Conservation (phyloP, 1,140 invertebrate genomes). For the Magallana angulata region DNA sequence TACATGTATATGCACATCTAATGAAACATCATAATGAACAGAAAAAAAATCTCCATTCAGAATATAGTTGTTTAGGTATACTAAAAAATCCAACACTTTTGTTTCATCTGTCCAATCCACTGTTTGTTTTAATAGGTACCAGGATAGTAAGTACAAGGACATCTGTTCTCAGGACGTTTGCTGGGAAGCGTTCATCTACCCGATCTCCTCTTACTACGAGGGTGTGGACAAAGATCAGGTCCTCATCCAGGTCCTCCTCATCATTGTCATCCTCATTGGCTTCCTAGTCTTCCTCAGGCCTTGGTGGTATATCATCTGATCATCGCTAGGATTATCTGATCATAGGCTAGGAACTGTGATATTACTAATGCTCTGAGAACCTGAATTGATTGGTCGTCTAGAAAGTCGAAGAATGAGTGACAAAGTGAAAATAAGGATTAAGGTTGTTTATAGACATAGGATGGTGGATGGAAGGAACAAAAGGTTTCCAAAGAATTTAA, state of each 20-base stretch:
- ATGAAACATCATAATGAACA: no score
- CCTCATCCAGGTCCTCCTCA: slow-evolving; percentile 48
- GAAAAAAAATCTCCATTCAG: no score
- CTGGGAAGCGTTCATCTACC: slow-evolving; percentile 68
- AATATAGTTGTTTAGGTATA: no score
- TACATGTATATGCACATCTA: no score
- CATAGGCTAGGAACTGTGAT: not conserved
- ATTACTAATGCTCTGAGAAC: not conserved
- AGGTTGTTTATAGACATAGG: no score
- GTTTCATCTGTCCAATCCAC: no score
- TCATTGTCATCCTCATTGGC: slow-evolving; percentile 50
- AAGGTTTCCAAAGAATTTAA: no score
- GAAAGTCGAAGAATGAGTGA: not conserved
- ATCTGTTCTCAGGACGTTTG: slow-evolving; percentile 66
- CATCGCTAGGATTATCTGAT: not conserved
- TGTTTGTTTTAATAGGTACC: slow-evolving; percentile 7
- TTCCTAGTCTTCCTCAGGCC: slow-evolving; percentile 46
- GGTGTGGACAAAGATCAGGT: slow-evolving; percentile 56
- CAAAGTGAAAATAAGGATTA: no score
- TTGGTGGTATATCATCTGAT: slow-evolving; percentile 55
- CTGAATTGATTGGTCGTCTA: not conserved
- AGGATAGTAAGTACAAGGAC: slow-evolving; percentile 53
- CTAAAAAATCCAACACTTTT: no score
- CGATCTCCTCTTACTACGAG: slow-evolving; percentile 53
- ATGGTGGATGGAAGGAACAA: no score